Base-by-base conservation (phyloP, 1,140 invertebrate genomes). In the Mya arenaria region DNA sequence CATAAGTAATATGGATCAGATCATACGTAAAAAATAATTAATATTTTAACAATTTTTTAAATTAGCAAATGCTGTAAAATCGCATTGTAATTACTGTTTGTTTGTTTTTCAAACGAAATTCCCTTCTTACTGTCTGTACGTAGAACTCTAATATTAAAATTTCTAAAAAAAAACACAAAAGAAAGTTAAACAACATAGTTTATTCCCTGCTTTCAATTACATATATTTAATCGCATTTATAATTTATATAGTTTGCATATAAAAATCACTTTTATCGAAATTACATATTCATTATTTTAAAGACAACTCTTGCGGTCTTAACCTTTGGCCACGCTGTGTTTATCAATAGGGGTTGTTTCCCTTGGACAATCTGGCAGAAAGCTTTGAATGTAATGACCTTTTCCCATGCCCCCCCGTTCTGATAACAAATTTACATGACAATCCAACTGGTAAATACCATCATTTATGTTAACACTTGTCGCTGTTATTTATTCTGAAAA, bases 391-490 rank as follows among this genome's bases (percentile, higher is more conserved):
- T n/a, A n/a, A n/a, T n/a, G n/a, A n/a, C n/a, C 73, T 60, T 75
- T 75, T 75, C 73, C 41, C 73, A 75, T 75, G 73, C 56, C 52
- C 73, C 60, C 19, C 17, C 56, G n/a, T 30, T 63, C 41, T 63
- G 48, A 52, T 52, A 52, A 52, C 48, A 52, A 52, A 52, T 23
- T 52, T 52, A 52, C 48, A 52, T 71, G 62, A 80, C 77, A 80
- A 44, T 41, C 60, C 37, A 28, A 28, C 10, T 56, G 44, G 65
- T 58, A 71, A 71, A 69, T 60, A 80, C 39, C 65, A 79, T 78
- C 41, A 66, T 78, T 66, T 78, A 65, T 78, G 32, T 39, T 80
- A 65, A 17, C 77, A 69, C 66, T 69, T 80, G 77, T 71, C 77
- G 44, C 52, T 28, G 41, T 39, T 71, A 52, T 80, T 80, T 80